phyloP scores from a whole-genome alignment of 1,140 invertebrate species.

The Megalopta genalis region DNA sequence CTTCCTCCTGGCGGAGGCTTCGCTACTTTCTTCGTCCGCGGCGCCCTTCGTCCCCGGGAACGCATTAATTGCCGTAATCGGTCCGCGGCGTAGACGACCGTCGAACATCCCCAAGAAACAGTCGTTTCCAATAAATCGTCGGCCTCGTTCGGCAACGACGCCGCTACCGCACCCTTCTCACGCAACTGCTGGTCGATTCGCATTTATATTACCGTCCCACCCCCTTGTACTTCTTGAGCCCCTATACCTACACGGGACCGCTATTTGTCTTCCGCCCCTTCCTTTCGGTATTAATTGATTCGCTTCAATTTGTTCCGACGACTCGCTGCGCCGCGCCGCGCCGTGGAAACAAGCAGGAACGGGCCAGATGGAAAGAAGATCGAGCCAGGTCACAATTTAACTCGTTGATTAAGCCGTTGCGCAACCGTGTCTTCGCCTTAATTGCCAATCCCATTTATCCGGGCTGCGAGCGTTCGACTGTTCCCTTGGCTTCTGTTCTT shows the following conservation, averaged over 20 bases:
- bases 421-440: conserved; percentile 16
- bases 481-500: not conserved
- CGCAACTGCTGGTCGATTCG: not conserved
- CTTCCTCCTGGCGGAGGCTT: not conserved
- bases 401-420: conserved; percentile 22
- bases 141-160: not conserved
- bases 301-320: conserved; percentile 10
- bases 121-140: not conserved
- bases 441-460: conserved; percentile 22
- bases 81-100: not conserved
- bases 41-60: not conserved
- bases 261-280: not conserved
- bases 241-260: not conserved
- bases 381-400: not conserved
- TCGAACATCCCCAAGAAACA: not conserved
- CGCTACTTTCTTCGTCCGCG: not conserved
- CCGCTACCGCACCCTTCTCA: not conserved
- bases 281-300: conserved; percentile 1
- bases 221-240: not conserved
- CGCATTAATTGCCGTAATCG: conserved; percentile 44
- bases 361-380: conserved; percentile 3
- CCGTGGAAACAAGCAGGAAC: not conserved
- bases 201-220: not conserved
- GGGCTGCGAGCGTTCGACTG: not conserved
- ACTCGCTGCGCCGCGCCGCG: too few relatives aligned